Evolutionary conservation across 1,140 invertebrate genomes (phyloP).

Genomic region (Planococcus citri): DNA sequence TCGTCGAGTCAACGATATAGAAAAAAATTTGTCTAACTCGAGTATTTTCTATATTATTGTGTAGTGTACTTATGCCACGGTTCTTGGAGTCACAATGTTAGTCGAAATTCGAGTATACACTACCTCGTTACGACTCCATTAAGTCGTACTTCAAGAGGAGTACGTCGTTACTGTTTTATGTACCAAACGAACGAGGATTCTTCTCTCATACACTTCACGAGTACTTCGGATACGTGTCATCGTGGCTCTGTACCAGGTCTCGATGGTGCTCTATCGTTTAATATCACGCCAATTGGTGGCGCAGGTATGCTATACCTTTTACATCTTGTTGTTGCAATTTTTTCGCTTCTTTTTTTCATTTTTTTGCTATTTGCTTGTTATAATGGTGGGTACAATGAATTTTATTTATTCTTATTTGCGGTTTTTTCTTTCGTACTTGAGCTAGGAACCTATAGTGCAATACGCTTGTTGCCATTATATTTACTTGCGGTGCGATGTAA

Average conservation of each 20-base stretch:
- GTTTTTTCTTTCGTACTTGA: too few relatives aligned
- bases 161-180: constrained; percentile 36
- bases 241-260: constrained; percentile 31
- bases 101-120: constrained; percentile 29
- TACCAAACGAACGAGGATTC: constrained; percentile 25
- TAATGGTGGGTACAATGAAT: too few relatives aligned
- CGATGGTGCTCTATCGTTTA: constrained; percentile 34
- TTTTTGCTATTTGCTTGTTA: neutral
- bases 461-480: too few relatives aligned
- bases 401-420: too few relatives aligned
- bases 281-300: constrained; percentile 31
- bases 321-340: neutral
- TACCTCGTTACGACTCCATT: constrained; percentile 38
- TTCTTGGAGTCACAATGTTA: constrained; percentile 36
- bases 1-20: too few relatives aligned
- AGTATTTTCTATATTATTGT: constrained; percentile 15
- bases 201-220: constrained; percentile 32
- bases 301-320: neutral
- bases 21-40: neutral
- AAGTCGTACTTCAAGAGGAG: constrained; percentile 33
- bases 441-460: too few relatives aligned
- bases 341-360: neutral
- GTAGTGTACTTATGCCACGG: constrained; percentile 41
- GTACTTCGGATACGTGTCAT: constrained; percentile 33
- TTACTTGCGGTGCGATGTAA: too few relatives aligned